Conservation (phyloP, 2,113 vertebrate genomes). For the Addax nasomaculatus region DNA sequence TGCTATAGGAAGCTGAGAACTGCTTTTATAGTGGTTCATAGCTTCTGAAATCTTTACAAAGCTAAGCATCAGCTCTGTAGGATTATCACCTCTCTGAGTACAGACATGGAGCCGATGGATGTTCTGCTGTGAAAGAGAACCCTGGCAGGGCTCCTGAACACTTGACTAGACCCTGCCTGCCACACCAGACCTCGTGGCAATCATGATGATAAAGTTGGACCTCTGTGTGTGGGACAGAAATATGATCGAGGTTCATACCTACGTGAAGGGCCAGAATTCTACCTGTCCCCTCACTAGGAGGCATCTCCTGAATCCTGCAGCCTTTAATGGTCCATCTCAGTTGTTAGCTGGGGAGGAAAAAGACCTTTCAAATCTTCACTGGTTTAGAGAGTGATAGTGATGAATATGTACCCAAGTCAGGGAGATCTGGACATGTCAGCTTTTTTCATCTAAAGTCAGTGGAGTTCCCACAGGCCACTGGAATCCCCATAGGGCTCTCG, state of each 20-base stretch:
- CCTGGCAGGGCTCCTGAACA: not conserved
- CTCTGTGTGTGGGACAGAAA: not conserved
- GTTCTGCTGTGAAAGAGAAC: not conserved
- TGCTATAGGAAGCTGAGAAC: not conserved
- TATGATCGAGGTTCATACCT: not conserved
- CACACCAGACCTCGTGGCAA: not conserved
- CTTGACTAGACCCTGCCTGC: not conserved
- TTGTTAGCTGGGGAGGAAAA: not conserved
- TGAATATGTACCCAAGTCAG: not conserved
- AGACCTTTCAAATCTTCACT: not conserved
- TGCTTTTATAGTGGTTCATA: not conserved
- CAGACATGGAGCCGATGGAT: not conserved
- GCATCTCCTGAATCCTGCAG: not conserved
- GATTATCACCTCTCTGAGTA: not conserved
- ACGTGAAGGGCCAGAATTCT: not conserved
- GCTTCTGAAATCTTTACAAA: not conserved
- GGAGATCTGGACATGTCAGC: not conserved
- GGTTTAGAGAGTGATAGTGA: not conserved
- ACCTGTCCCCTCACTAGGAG: rapidly evolving
- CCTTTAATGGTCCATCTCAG: not conserved
- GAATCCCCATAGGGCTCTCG: not conserved
- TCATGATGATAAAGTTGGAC: not conserved
- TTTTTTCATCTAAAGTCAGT: not conserved
- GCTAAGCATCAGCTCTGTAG: not conserved
- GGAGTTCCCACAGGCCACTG: not conserved